Evolutionary conservation across 2,797 vertebrate genomes (phyloP).

Genomic region (Typhlichthys subterraneus): DNA sequence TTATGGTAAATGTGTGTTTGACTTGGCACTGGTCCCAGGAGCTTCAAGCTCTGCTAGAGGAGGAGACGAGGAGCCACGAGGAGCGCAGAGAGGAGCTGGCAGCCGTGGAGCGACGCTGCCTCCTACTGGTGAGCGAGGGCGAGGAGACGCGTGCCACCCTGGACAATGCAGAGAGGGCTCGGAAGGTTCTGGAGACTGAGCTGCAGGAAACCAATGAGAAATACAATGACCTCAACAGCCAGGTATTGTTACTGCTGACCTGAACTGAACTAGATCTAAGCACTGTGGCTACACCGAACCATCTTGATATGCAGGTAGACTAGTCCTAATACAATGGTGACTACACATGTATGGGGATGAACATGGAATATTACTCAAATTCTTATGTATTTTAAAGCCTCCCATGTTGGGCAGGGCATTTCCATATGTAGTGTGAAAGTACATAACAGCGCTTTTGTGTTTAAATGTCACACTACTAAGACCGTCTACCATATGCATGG

Average conservation of each 20-base stretch:
- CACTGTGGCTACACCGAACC: neutral
- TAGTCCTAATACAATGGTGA: no score
- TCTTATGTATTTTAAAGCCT: no score
- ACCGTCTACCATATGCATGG: no score
- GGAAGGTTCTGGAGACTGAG: constrained; percentile 77
- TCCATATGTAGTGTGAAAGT: no score
- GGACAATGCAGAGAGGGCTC: constrained; percentile 73
- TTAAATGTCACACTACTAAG: no score
- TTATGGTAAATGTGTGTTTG: no score
- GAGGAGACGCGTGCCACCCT: constrained; percentile 67
- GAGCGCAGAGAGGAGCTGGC: constrained; percentile 71
- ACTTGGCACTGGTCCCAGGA: constrained; percentile 62
- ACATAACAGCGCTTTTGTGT: no score
- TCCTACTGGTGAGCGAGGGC: constrained; percentile 66
- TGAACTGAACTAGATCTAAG: neutral
- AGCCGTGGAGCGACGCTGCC: constrained; percentile 76
- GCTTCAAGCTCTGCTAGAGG: constrained; percentile 81
- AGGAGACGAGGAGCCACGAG: constrained; percentile 73
- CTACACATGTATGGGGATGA: no score
- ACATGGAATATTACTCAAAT: no score
- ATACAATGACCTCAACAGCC: constrained; percentile 75
- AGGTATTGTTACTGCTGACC: constrained; percentile 60
- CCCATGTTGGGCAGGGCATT: no score
- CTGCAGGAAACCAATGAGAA: constrained; percentile 76
- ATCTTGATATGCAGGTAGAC: no score